These are phyloP conservation scores for Galerucella nymphaeae DNA, from an alignment of 2,888 invertebrate genomes.

Conservation along the genomic window DNA sequence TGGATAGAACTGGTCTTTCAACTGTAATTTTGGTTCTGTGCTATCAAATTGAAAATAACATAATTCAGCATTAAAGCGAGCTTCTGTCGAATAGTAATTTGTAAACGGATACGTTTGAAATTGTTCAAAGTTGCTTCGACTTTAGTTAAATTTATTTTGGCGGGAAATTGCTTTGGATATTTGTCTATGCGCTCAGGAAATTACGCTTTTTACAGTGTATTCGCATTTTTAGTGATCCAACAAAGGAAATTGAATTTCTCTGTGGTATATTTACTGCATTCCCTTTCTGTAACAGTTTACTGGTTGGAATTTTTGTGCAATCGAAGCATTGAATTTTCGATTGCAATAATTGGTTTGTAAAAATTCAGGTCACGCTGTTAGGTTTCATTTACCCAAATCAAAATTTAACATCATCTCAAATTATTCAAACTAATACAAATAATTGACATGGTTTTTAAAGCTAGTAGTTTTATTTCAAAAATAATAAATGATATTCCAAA, in stretches of 20 bases:
- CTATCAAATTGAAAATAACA: conserved; percentile 20
- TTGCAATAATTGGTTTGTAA: not conserved
- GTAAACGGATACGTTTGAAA: conserved; percentile 28
- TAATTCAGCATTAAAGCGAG: conserved; percentile 24
- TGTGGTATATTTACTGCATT: conserved; percentile 5
- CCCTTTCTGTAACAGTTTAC: not conserved
- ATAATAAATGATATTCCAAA: too few species aligned
- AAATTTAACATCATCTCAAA: too few species aligned
- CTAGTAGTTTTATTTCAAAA: too few species aligned
- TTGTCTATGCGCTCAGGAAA: conserved; percentile 28
- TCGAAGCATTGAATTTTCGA: not conserved
- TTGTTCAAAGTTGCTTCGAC: conserved; percentile 10
- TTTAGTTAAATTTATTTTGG: conserved; percentile 29
- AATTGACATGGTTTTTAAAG: too few species aligned
- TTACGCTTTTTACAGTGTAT: conserved; percentile 26
- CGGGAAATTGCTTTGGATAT: conserved; percentile 34
- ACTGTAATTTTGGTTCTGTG: conserved; percentile 9
- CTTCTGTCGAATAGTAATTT: conserved; percentile 23
- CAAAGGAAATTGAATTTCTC: conserved; percentile 24
- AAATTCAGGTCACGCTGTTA: too few species aligned
- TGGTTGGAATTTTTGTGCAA: not conserved
- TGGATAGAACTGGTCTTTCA: not conserved
- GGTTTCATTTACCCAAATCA: too few species aligned
- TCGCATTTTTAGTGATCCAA: conserved; percentile 22
- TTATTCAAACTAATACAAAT: too few species aligned